A percentile compares a stretch with the other conserved stretches of the same genome.
Conservation (phyloP, 2,113 vertebrate species). For the Xyliphius kryptos region DNA sequence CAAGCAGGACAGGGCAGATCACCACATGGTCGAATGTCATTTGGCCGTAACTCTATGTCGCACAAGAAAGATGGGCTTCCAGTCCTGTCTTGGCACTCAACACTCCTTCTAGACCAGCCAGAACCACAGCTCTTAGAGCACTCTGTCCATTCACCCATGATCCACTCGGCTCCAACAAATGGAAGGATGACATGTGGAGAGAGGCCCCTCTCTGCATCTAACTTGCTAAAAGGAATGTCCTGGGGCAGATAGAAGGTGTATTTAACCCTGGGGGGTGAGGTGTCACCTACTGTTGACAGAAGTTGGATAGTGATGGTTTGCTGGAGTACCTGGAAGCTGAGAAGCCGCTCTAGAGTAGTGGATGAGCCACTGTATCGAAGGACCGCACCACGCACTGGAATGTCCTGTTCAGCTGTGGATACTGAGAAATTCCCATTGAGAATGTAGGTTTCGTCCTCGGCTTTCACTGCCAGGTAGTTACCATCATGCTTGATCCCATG, state of each 20-base stretch:
- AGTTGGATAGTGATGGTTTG: conserved; percentile 82
- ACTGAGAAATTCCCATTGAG: conserved; percentile 89
- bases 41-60: conserved; percentile 70
- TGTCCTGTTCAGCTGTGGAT: conserved; percentile 86
- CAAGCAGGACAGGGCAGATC: conserved; percentile 80
- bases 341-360: conserved; percentile 84
- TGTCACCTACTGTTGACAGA: conserved; percentile 71
- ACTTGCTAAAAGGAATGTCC: conserved; percentile 68
- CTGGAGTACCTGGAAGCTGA: conserved; percentile 81
- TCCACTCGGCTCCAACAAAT: conserved; percentile 73
- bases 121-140: conserved; percentile 87
- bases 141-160: conserved; percentile 84
- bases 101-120: conserved; percentile 81
- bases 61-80: conserved; percentile 72
- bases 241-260: conserved; percentile 90
- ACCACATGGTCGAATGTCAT: conserved; percentile 78
- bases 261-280: conserved; percentile 76
- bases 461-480: conserved; percentile 85
- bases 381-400: conserved; percentile 78
- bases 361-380: conserved; percentile 92
- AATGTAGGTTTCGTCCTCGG: conserved; percentile 75
- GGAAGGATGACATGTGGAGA: conserved; percentile 74
- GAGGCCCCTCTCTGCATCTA: conserved; percentile 63
- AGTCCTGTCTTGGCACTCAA: conserved; percentile 75
- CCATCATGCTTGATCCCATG: conserved; percentile 80